A percentile compares a stretch with the other conserved stretches of the same genome.
Conservation (phyloP, 2,113 vertebrate species). For the Lichenostomus cassidix region DNA sequence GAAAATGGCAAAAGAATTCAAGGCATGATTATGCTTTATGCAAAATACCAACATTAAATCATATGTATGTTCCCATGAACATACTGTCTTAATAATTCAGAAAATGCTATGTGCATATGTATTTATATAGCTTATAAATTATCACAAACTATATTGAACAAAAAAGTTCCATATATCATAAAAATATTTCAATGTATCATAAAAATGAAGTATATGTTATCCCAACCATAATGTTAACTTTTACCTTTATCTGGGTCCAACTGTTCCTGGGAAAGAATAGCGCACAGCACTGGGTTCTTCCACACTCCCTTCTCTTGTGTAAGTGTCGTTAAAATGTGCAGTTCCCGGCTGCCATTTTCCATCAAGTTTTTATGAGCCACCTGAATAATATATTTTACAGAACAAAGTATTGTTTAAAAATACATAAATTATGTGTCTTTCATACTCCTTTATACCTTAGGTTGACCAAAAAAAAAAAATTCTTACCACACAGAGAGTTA, state of each 20-base stretch:
- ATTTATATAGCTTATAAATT: neutral
- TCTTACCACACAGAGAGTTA: neutral
- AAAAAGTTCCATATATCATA: neutral
- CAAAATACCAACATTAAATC: neutral
- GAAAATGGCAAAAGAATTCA: neutral
- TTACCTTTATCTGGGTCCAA: conserved; percentile 83
- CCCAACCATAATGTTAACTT: neutral
- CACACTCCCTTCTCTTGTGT: conserved; percentile 85
- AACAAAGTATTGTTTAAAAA: conserved; percentile 20
- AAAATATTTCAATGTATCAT: neutral
- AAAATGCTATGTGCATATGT: neutral
- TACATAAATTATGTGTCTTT: neutral
- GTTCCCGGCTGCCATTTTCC: conserved; percentile 85
- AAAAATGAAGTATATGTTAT: neutral
- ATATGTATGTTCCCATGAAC: neutral
- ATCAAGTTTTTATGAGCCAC: conserved; percentile 83
- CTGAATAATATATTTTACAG: conserved; percentile 70
- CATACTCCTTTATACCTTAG: neutral
- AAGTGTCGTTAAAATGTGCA: conserved; percentile 81
- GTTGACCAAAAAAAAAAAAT: neutral
- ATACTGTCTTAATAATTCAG: neutral
- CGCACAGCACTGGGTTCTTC: conserved; percentile 81
- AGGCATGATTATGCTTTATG: neutral
- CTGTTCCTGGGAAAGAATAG: conserved; percentile 81
- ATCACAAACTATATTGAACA: neutral